Percentiles rank a stretch among this genome's conserved stretches.
These are phyloP conservation scores for Strigamia transsilvanica DNA, from an alignment of 2,888 invertebrate species.

Conservation along the genomic window DNA sequence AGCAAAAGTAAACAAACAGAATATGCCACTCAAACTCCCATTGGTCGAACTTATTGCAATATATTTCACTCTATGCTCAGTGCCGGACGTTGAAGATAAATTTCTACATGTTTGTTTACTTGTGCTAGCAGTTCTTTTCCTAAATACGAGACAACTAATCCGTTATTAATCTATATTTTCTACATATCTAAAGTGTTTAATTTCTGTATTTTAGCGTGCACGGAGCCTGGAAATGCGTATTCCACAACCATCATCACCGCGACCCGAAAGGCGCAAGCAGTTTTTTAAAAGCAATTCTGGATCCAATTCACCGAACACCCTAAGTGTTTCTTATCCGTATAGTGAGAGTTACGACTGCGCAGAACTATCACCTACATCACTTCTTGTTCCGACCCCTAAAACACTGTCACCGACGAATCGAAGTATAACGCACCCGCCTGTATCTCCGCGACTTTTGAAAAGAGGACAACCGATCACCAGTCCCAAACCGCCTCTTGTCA, in stretches of 20 bases:
- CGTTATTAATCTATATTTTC: too few relatives aligned
- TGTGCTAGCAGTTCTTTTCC: too few relatives aligned
- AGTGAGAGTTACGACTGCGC: conserved; percentile 64
- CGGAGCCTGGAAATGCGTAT: conserved; percentile 37
- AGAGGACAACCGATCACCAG: conserved; percentile 65
- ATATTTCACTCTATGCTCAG: too few relatives aligned
- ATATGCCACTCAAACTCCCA: too few relatives aligned
- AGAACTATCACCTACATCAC: conserved; percentile 62
- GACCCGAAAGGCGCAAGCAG: conserved; percentile 60
- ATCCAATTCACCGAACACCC: conserved; percentile 72
- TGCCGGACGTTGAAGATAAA: too few relatives aligned
- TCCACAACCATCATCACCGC: conserved; percentile 59
- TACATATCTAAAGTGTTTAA: too few relatives aligned
- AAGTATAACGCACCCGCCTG: conserved; percentile 84
- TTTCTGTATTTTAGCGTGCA: conserved; percentile 1
- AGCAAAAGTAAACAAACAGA: too few relatives aligned
- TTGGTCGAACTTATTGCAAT: too few relatives aligned
- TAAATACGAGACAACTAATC: too few relatives aligned
- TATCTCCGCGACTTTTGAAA: conserved; percentile 69
- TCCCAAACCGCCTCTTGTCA: conserved; percentile 77
- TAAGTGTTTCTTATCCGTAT: conserved; percentile 72
- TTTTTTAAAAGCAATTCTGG: conserved; percentile 56
- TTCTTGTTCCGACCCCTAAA: conserved; percentile 61
- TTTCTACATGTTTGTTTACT: not conserved
- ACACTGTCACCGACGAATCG: conserved; percentile 64